Evolutionary conservation across 2,888 invertebrate species (phyloP), one percentile per base, ranked within the genome.

Genomic region (Gasteruption jaculator): DNA sequence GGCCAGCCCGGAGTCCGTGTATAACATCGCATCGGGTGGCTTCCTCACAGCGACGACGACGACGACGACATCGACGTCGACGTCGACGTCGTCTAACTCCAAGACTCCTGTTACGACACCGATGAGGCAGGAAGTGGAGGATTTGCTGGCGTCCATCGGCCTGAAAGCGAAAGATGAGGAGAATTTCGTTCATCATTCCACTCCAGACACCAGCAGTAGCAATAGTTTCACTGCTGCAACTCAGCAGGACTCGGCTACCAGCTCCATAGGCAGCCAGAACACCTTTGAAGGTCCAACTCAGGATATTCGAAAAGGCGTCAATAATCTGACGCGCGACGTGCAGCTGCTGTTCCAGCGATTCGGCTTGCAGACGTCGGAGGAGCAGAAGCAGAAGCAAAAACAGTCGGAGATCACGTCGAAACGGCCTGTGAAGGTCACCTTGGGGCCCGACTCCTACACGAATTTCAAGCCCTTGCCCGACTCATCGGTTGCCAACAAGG

Each of bases 401-500:
- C 32, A 26, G 11, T 43, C 21, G 0, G 33, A 49, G 1, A 43
- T 53, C 0, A 53, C 58, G 1, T 59, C 58, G 2, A 55, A 42
- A 5, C 50, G 50, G 10, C 50, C 58, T 1, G 50, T 49, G 0
- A 56, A 53, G 1, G 48, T 57, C 2, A 52, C 43, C 1, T 24
- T 41, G 1, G 65, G 61, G 27, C 50, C 61, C 2, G 65, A 61
- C 30, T 71, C 72, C 0, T 74, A 73, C 45, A 63, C 65, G 0
- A 66, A 58, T 32, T 75, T 75, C 46, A 74, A 73, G 41, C 73
- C 72, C 1, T 48, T 75, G 2, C 74, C 74, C 2, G 53, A 45
- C n/a, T 65, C 60, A 2, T 49, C 45, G 3, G 61, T 69, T 3
- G 61, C 58, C 19, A 61, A 71, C 16, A 54, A 63, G 16, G 72